A percentile compares a stretch with the other conserved stretches of the same genome.
These are phyloP conservation scores for Lanius collurio DNA, from an alignment of 2,113 vertebrate species.

Conservation along the genomic window DNA sequence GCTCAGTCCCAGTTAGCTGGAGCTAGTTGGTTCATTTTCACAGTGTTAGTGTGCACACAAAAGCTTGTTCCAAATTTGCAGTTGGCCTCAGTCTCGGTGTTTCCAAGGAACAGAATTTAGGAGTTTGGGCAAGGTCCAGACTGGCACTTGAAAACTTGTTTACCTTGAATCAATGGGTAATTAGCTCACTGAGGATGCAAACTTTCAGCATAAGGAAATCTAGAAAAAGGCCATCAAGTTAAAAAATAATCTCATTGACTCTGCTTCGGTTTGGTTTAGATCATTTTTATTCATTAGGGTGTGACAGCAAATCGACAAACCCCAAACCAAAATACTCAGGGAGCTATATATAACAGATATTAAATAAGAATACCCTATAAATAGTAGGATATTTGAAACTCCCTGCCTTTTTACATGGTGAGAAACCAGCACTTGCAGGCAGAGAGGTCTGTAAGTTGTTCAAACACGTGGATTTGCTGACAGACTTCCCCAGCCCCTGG, in stretches of 20 bases:
- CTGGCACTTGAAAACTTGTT: background rate
- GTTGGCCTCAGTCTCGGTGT: background rate
- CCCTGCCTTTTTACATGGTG: background rate
- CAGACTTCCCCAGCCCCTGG: background rate
- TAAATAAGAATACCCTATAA: background rate
- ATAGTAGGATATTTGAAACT: background rate
- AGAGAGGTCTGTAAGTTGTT: background rate
- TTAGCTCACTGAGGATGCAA: background rate
- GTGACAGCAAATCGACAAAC: background rate
- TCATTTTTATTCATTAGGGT: background rate
- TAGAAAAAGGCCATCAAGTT: background rate
- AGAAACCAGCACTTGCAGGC: background rate
- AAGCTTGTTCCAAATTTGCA: background rate
- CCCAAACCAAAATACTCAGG: background rate
- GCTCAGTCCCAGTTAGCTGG: background rate
- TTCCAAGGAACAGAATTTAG: background rate
- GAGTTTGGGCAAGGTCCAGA: background rate
- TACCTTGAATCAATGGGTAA: background rate
- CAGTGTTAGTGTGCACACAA: fast-evolving
- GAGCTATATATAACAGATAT: background rate
- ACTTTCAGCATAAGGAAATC: background rate
- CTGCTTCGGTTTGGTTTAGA: background rate
- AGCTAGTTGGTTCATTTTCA: background rate
- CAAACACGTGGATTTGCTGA: fast-evolving
- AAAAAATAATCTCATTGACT: background rate